Base-by-base conservation (phyloP, 2,888 invertebrate genomes). In the Helleia helle region DNA sequence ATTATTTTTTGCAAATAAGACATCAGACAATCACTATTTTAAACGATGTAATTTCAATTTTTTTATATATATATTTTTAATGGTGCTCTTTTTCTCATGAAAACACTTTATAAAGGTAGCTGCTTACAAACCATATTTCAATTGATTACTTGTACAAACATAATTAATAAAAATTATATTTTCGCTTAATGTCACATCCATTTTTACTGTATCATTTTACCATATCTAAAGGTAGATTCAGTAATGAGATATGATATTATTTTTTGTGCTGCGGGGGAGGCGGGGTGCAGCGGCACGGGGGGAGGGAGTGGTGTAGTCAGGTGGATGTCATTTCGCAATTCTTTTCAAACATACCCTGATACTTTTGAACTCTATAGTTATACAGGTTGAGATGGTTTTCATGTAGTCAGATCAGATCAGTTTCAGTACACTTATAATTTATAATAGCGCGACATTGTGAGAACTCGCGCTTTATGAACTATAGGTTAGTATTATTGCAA, bases 241-340 rank as follows among this genome's bases (percentile, higher is more conserved):
- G 72, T 73, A 71, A 71, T 62, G 65, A 71, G 75, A 77, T 79
- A 75, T 74, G 69, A 72, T 71, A 72, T 72, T 62, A 71, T 74
- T 75, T 77, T 73, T 54, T 47, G 47, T 64, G 55, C 55, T 40
- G 30, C 42, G 39, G 41, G 46, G 45, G 38, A 43, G 49, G 48
- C 43, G 3, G 49, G 46, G 48, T 52, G 50, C 52, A 50, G 52
- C 53, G 40, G 38, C 36, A 48, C n/a, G 43, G 31, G 46, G n/a
- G 39, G 47, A 48, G 44, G 36, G 40, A 45, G 49, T n/a, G 49
- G 30, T 41, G 34, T 30, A 55, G 66, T 65, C 71, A 74, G 74
- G 75, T 75, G 74, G 44, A 30, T 39, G 39, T 36, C 31, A 41
- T 31, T 40, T 40, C 22, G 24, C 31, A 38, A 36, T 29, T 22